A percentile compares a stretch with the other conserved stretches of the same genome.
phyloP scores from a whole-genome alignment of 2,888 invertebrate species.

The Tetragonula carbonaria region DNA sequence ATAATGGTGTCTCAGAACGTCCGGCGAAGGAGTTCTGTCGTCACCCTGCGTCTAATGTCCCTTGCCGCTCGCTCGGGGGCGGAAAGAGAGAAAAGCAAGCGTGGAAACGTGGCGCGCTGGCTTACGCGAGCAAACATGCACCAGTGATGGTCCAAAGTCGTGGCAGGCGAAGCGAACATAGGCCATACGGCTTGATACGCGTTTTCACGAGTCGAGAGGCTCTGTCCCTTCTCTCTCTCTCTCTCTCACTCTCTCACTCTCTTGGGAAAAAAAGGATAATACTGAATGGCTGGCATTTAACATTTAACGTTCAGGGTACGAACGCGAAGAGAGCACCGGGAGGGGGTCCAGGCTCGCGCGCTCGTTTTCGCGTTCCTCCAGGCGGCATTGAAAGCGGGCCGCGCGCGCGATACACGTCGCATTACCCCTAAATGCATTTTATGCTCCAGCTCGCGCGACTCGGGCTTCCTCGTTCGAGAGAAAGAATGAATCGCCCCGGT shows the following conservation, averaged over 20 bases:
- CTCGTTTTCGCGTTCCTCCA: conserved; percentile 65
- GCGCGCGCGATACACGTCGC: conserved; percentile 77
- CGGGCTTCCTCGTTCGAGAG: conserved; percentile 59
- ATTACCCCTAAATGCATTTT: conserved; percentile 80
- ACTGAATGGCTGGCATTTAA: conserved; percentile 78
- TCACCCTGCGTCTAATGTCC: conserved; percentile 30
- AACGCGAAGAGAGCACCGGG: conserved; percentile 14
- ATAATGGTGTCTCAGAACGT: conserved; percentile 47
- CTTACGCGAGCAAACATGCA: conserved; percentile 34
- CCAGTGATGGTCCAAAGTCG: conserved; percentile 57
- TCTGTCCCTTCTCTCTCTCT: background rate
- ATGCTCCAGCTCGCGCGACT: conserved; percentile 65
- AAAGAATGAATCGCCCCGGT: conserved; percentile 52
- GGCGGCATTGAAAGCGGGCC: conserved; percentile 77
- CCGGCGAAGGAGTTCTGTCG: conserved; percentile 41
- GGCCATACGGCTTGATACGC: conserved; percentile 44
- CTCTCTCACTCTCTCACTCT: background rate
- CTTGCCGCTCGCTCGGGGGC: conserved; percentile 24
- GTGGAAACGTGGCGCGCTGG: conserved; percentile 15
- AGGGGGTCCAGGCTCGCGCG: conserved; percentile 61
- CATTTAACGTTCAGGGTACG: conserved; percentile 72
- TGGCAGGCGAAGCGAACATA: conserved; percentile 37
- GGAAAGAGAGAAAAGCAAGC: background rate
- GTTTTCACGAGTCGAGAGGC: conserved; percentile 42
- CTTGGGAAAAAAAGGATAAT: conserved; percentile 64